Evolutionary conservation across 2,113 vertebrate species (phyloP).

Genomic region (Gallinago paraguaiae): DNA sequence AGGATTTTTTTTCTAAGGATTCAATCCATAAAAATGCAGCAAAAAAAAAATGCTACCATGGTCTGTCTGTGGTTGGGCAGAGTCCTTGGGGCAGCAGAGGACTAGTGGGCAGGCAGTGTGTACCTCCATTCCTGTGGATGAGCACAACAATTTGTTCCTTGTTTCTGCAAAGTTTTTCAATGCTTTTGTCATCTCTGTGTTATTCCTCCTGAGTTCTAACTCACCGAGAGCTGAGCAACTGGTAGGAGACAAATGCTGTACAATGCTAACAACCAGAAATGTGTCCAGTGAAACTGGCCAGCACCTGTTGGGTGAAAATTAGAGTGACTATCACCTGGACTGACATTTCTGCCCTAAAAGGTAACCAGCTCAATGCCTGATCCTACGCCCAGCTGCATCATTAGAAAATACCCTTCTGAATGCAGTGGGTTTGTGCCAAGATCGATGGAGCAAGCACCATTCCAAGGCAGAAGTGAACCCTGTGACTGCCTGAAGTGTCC

Average conservation of each 20-base stretch:
- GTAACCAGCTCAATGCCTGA: neutral
- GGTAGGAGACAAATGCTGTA: neutral
- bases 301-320: rapidly evolving
- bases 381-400: neutral
- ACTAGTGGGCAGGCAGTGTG: neutral
- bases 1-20: neutral
- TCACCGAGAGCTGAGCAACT: neutral
- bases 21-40: neutral
- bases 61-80: neutral
- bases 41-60: neutral
- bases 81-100: neutral
- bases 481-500: neutral
- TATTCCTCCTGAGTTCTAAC: neutral
- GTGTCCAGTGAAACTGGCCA: neutral
- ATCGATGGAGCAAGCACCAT: rapidly evolving
- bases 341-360: neutral
- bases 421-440: neutral
- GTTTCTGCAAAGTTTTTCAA: neutral
- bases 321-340: neutral
- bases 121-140: neutral
- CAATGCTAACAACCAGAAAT: neutral
- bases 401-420: neutral
- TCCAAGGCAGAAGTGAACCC: neutral
- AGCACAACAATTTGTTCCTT: neutral
- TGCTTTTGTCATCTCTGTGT: neutral